These are phyloP conservation scores for Gonatopus flavifemur DNA, from an alignment of 1,140 invertebrate genomes.

Conservation along the genomic window DNA sequence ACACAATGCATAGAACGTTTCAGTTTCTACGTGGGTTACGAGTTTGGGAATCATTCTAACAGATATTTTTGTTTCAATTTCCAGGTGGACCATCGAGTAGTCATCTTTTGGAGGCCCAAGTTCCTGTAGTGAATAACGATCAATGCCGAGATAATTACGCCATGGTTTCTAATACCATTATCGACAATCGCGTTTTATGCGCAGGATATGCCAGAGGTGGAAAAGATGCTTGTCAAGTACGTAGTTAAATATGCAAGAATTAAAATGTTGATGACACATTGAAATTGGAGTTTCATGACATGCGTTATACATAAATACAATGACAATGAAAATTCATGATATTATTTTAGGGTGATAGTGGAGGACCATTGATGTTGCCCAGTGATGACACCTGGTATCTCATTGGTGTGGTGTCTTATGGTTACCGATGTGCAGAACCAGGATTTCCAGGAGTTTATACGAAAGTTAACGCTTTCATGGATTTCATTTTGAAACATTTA, in stretches of 20 bases:
- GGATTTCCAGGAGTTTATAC: slow-evolving; percentile 79
- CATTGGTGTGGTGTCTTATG: slow-evolving; percentile 76
- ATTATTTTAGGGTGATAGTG: slow-evolving; percentile 70
- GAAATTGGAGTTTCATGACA: not conserved
- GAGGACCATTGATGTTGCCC: slow-evolving; percentile 76
- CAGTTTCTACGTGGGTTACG: not conserved
- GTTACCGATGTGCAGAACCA: slow-evolving; percentile 71
- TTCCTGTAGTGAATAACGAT: slow-evolving; percentile 65
- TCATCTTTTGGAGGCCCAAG: slow-evolving; percentile 68
- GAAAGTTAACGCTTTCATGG: slow-evolving; percentile 66
- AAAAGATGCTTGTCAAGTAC: slow-evolving; percentile 79
- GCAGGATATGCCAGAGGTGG: slow-evolving; percentile 72
- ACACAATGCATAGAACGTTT: not conserved
- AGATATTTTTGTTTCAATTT: slow-evolving; percentile 32
- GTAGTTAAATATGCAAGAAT: slow-evolving; percentile 9
- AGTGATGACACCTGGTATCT: slow-evolving; percentile 54
- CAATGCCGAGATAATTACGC: slow-evolving; percentile 65
- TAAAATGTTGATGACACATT: not conserved
- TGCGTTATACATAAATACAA: not conserved
- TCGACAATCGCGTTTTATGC: slow-evolving; percentile 71
- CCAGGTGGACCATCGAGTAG: slow-evolving; percentile 67
- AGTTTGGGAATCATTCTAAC: not conserved
- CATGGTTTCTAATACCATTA: slow-evolving; percentile 59
- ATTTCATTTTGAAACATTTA: slow-evolving; percentile 63
- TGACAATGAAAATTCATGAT: not conserved